Conservation (phyloP, 2,888 invertebrate species). For the Temnothorax rugatulus region DNA sequence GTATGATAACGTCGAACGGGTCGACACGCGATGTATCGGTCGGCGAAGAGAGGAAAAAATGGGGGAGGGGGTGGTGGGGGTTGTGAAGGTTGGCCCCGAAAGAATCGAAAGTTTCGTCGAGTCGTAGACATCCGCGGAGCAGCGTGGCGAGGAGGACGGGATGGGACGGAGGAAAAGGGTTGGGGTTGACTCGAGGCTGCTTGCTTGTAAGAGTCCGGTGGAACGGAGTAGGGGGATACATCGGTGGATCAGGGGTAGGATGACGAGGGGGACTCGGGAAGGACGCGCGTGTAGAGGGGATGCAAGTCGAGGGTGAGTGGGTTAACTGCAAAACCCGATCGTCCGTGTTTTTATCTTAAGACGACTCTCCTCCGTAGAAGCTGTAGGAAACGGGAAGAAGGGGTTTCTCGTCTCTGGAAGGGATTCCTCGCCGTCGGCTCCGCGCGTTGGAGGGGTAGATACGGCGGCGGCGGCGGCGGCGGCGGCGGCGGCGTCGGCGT, state of each 20-base stretch:
- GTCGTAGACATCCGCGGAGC: slow-evolving; percentile 61
- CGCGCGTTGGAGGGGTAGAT: slow-evolving; percentile 71
- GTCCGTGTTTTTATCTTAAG: slow-evolving; percentile 86
- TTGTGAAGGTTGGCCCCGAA: slow-evolving; percentile 81
- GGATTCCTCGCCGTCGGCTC: slow-evolving; percentile 69
- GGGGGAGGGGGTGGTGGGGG: slow-evolving; percentile 41
- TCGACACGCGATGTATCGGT: slow-evolving; percentile 77
- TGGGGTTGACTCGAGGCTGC: slow-evolving; percentile 66
- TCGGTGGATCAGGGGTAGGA: slow-evolving; percentile 66
- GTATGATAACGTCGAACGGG: slow-evolving; percentile 77
- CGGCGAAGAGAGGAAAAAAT: slow-evolving; percentile 70
- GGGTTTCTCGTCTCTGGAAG: slow-evolving; percentile 68
- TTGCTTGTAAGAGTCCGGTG: slow-evolving; percentile 72
- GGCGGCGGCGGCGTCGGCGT: slow-evolving; percentile 60
- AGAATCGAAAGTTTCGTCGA: slow-evolving; percentile 79
- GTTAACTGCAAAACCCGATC: slow-evolving; percentile 85
- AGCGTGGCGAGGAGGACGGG: slow-evolving; percentile 57
- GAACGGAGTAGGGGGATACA: slow-evolving; percentile 59
- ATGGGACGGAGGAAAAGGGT: slow-evolving; percentile 57
- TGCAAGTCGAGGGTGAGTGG: slow-evolving; percentile 78
- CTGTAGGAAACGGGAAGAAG: slow-evolving; percentile 72
- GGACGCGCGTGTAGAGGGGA: slow-evolving; percentile 63
- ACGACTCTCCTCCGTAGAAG: slow-evolving; percentile 77
- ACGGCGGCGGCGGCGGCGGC: slow-evolving; percentile 62
- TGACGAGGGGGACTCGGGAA: slow-evolving; percentile 64